These are phyloP conservation scores for Anarrhichthys ocellatus DNA, from an alignment of 2,113 vertebrate species.

Conservation along the genomic window DNA sequence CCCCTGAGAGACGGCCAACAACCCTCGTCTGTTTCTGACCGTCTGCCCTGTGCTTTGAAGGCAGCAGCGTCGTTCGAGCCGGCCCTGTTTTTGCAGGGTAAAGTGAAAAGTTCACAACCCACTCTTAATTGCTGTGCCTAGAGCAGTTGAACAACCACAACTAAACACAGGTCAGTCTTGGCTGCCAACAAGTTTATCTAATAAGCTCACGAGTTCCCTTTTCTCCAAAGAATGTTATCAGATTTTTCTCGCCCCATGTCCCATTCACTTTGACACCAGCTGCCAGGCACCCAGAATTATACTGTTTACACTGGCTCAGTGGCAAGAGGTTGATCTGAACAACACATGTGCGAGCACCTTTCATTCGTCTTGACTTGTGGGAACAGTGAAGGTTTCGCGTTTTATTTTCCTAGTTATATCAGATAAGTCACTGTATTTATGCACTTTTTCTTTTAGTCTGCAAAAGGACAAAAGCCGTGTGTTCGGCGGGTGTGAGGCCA, in stretches of 20 bases:
- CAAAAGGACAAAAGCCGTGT: slow-evolving; percentile 41
- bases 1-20: slow-evolving; percentile 44
- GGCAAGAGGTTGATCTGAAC: slow-evolving; percentile 41
- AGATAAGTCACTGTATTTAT: slow-evolving; percentile 48
- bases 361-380: slow-evolving; percentile 50
- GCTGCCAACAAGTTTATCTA: slow-evolving; percentile 61
- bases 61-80: slow-evolving; percentile 3
- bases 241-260: slow-evolving; percentile 61
- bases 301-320: slow-evolving; percentile 68
- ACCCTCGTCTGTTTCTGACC: slow-evolving; percentile 39
- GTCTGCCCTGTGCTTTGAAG: slow-evolving; percentile 50
- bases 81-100: slow-evolving; percentile 42
- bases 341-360: slow-evolving; percentile 59
- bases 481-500: slow-evolving; percentile 14
- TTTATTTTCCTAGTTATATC: slow-evolving; percentile 62
- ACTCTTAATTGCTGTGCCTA: slow-evolving; percentile 55
- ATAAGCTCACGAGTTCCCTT: slow-evolving; percentile 48
- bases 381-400: slow-evolving; percentile 42
- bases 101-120: slow-evolving; percentile 71
- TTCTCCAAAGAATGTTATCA: slow-evolving; percentile 71
- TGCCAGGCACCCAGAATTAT: slow-evolving; percentile 58
- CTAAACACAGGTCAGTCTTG: slow-evolving; percentile 52
- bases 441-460: slow-evolving; percentile 26
- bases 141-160: slow-evolving; percentile 44
- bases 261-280: slow-evolving; percentile 64